Base-by-base conservation (phyloP, 2,113 vertebrate genomes). In the Acanthochromis polyacanthus region DNA sequence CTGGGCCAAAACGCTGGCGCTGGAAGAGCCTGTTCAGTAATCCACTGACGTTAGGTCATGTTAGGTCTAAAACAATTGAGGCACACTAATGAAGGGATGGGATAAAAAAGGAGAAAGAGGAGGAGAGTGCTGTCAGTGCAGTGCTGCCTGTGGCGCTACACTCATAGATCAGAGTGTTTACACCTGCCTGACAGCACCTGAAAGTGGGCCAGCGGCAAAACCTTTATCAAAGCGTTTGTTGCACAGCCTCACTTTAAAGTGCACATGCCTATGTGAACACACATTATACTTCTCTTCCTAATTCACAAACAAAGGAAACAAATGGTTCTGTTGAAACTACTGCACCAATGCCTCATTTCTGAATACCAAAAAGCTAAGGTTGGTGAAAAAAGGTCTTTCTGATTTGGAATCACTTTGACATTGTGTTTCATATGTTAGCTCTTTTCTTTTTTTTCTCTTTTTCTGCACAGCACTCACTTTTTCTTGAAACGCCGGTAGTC, bases 101-200 rank as follows among this genome's bases (percentile, higher is more conserved):
- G 40, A 63, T 23, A n/a, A 25, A 30, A 32, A 40, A 20, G 16
- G 9, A 53, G 36, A 60, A 5, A 56, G 19, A 63, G 45, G 20
- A 75, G 22, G 50, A 1, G 55, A 32, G 50, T 4, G 52, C 68
- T 60, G 28, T 28, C 19, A 40, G 43, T 22, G 61, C 45, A 76
- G 61, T 4, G 50, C 50, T 50, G 73, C 67, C 52, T 68, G 50
- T 14, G 63, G 71, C 25, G 15, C n/a, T 62, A 10, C 62, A 55
- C 76, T 76, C 72, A 52, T 23, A 78, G 64, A 81, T 83, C 71
- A 79, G 59, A 85, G 61, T 71, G 76, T 85, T 81, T 67, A 82
- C 78, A 88, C 82, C 76, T 83, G 75, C 40, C 61, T 79, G 74
- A 68, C 77, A 80, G 60, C 68, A 64, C 63, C 56, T 72, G 61